Percentiles rank a stretch among this genome's conserved stretches.
phyloP scores from a whole-genome alignment of 2,797 vertebrate species.

The Furcifer pardalis region DNA sequence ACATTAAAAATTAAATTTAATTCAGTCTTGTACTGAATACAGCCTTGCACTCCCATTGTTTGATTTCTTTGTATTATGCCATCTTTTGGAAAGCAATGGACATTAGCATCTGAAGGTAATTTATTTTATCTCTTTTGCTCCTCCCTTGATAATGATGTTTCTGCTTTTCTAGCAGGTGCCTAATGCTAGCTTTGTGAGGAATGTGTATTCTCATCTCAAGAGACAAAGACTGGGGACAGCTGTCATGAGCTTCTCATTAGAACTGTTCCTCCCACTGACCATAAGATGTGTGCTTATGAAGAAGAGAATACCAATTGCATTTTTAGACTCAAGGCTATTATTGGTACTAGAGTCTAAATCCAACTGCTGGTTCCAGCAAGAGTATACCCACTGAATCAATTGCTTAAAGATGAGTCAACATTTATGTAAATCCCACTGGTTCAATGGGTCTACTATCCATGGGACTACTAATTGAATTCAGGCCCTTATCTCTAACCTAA shows the following conservation, averaged over 20 bases:
- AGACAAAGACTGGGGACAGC: background rate
- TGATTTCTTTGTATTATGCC: background rate
- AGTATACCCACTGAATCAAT: too few species aligned
- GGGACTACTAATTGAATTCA: background rate
- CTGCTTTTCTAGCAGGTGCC: constrained; percentile 17
- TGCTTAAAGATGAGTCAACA: too few species aligned
- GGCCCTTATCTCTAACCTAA: background rate
- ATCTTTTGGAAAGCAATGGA: constrained; percentile 16
- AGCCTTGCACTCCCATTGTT: background rate
- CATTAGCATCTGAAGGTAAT: background rate
- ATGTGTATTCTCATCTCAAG: background rate
- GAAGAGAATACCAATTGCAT: background rate
- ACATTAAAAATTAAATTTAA: constrained; percentile 30
- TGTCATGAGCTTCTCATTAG: background rate
- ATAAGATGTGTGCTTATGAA: background rate
- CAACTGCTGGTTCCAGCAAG: too few species aligned
- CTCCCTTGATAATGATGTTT: background rate
- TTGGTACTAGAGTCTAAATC: background rate
- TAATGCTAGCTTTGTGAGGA: background rate
- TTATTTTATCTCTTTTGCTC: background rate
- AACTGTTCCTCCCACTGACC: background rate
- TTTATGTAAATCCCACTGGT: too few species aligned
- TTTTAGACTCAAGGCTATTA: constrained; percentile 18
- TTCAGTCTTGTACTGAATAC: background rate
- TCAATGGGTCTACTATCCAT: too few species aligned